Conservation (phyloP, 2,113 vertebrate genomes). For the Forbesichthys agassizii region DNA sequence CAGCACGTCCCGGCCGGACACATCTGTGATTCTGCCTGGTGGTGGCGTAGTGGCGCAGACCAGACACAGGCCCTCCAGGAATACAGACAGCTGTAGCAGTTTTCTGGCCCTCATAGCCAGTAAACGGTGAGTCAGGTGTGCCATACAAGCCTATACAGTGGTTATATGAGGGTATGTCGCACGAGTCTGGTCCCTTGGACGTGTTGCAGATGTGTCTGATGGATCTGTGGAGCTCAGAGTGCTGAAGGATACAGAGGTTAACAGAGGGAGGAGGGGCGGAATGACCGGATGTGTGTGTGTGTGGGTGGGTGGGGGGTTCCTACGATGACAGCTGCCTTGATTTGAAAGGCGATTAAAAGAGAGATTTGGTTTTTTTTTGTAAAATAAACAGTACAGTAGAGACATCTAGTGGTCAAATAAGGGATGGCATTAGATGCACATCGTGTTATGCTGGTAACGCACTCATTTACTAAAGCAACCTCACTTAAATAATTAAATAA, state of each 20-base stretch:
- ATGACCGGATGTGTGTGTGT: no score
- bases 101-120: conserved; percentile 18
- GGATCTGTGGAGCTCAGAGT: conserved; percentile 14
- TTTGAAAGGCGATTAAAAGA: no score
- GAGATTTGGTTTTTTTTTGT: no score
- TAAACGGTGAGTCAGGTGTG: not conserved
- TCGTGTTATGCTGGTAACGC: no score
- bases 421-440: no score
- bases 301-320: conserved; percentile 26
- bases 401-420: no score
- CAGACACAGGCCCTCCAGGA: conserved; percentile 32
- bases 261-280: conserved; percentile 33
- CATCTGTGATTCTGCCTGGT: not conserved
- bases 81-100: conserved; percentile 29
- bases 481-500: no score
- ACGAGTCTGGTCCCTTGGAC: conserved; percentile 3
- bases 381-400: no score
- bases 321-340: no score
- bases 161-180: not conserved
- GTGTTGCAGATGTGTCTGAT: conserved; percentile 9
- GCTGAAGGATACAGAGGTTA: conserved; percentile 24
- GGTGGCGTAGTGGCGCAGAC: not conserved
- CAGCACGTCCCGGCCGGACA: conserved; percentile 45
- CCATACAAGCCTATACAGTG: not conserved
- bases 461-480: no score